Conservation (phyloP, 2,797 vertebrate species). For the Mormyrus hasselquistii region DNA sequence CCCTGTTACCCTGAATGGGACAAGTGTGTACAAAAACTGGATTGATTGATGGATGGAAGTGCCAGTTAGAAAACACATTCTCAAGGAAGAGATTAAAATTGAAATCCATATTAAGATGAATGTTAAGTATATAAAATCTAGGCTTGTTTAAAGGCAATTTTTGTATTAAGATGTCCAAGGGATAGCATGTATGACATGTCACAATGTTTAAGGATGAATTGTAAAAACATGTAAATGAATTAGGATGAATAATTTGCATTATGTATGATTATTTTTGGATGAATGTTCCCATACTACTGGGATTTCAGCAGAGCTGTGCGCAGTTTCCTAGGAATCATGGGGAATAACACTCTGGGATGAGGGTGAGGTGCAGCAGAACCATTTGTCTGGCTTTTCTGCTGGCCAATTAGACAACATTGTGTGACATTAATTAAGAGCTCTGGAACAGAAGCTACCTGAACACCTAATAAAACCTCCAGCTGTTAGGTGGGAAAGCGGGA, state of each 20-base stretch:
- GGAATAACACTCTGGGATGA: background rate
- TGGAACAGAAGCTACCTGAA: background rate
- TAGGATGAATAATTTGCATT: background rate
- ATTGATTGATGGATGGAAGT: background rate
- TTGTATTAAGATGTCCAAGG: background rate
- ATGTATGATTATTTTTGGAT: background rate
- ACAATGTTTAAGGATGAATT: background rate
- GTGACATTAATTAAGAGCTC: background rate
- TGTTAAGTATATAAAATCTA: background rate
- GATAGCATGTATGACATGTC: background rate
- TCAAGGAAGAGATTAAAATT: background rate
- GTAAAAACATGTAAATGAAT: background rate
- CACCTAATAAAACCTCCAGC: background rate
- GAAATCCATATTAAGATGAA: background rate
- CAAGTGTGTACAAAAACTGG: too few species aligned
- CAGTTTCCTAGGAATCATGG: background rate
- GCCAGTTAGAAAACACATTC: background rate
- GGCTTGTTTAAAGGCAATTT: background rate
- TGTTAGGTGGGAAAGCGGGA: background rate
- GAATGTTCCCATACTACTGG: background rate
- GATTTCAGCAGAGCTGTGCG: background rate
- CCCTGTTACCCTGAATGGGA: too few species aligned
- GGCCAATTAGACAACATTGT: background rate
- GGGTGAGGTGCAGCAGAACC: background rate
- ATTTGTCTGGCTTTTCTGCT: background rate